Conservation (phyloP, 2,888 invertebrate species). For the Panorpa germanica region DNA sequence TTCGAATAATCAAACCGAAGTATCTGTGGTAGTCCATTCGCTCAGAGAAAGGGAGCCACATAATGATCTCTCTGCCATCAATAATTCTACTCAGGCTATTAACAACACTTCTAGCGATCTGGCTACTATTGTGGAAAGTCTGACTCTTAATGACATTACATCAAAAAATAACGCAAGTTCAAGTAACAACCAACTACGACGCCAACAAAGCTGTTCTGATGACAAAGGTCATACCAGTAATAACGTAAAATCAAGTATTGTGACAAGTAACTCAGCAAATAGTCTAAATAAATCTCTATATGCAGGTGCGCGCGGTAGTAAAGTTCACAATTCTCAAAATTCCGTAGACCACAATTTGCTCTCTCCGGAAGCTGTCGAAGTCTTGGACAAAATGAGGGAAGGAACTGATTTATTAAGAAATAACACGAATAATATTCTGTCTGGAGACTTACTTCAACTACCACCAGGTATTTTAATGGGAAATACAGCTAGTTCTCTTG, state of each 20-base stretch:
- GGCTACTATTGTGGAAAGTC: conserved; percentile 71
- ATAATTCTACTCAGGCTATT: conserved; percentile 45
- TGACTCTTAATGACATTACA: conserved; percentile 45
- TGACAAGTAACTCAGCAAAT: conserved; percentile 22
- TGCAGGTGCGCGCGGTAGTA: conserved; percentile 18
- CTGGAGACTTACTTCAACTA: conserved; percentile 43
- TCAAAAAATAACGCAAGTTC: conserved; percentile 22
- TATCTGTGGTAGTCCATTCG: conserved; percentile 35
- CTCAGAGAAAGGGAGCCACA: conserved; percentile 34
- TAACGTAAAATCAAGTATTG: conserved; percentile 25
- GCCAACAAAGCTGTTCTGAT: conserved; percentile 25
- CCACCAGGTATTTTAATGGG: conserved; percentile 26
- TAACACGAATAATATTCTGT: conserved; percentile 60
- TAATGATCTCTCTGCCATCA: conserved; percentile 48
- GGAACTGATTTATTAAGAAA: conserved; percentile 54
- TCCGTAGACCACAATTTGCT: conserved; percentile 19
- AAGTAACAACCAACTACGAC: conserved; percentile 24
- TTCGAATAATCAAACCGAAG: conserved; percentile 27
- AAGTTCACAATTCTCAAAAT: conserved; percentile 19
- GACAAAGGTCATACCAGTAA: conserved; percentile 29
- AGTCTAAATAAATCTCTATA: conserved; percentile 21
- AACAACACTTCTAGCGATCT: conserved; percentile 41
- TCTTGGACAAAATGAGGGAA: conserved; percentile 44
- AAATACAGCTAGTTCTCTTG: conserved; percentile 13
- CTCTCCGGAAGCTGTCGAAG: conserved; percentile 36